Base-by-base conservation (phyloP, 1,140 invertebrate genomes). In the Diabrotica undecimpunctata region DNA sequence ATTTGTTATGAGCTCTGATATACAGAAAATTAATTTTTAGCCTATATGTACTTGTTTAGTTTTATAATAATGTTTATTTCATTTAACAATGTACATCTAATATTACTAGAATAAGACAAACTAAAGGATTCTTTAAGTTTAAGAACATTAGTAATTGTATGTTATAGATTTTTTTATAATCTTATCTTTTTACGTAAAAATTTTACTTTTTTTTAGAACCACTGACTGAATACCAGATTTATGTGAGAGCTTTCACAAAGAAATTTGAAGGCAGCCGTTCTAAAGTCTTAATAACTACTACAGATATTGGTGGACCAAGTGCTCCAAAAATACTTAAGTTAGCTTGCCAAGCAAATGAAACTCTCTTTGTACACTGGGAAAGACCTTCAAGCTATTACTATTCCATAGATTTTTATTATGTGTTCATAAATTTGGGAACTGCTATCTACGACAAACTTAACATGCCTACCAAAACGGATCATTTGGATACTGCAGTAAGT, bases 211-310 rank as follows among this genome's bases (percentile, higher is more conserved):
- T 83, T 85, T 63, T 80, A 93, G 91, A 87, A 74, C 88, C 93
- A 14, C 88, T 87, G 74, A 93, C 90, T 5, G 85, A 91, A 54
- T 95, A 95, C 78, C 90, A 89, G 78, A 87, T 96, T 69, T 94
- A 88, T 86, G 88, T 95, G 8, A 90, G 92, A 74, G 93, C 92
- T 11, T 84, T 85, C 72, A 90, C 89, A 7, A 82, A 80, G 73
- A 87, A 87, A 75, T 83, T 90, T 78, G 89, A 91, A 78, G 89
- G 90, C 50, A 86, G 89, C 69, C 80, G 85, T 35, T 94, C 92
- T 7, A 86, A 89, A 67, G 80, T 85, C 4, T 83, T 94, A 54
- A 83, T 84, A 57, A 87, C 90, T 37, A 83, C 85, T 61, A 95
- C 93, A 1, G 93, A 96, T 79, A 89, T 95, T 39, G 83, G 83